Conservation (phyloP, 1,140 invertebrate genomes). For the Scaptomyza graminum region DNA sequence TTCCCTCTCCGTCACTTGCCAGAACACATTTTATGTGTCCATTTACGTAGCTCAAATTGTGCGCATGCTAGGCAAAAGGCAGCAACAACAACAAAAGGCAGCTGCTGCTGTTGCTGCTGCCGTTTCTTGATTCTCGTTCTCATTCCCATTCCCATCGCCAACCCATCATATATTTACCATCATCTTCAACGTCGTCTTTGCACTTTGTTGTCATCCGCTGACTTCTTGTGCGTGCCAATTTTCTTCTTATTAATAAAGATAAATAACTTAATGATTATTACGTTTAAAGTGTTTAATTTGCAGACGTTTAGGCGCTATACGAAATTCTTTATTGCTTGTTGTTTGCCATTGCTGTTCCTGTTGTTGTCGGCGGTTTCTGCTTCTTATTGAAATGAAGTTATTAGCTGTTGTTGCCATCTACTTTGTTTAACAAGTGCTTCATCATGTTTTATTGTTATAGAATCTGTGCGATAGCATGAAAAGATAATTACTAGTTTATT, state of each 20-base stretch:
- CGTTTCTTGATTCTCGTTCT: conserved; percentile 25
- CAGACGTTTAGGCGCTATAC: conserved; percentile 60
- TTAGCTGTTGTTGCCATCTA: conserved; percentile 29
- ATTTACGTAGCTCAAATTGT: conserved; percentile 78
- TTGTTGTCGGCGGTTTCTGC: background rate
- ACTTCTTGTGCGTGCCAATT: conserved; percentile 80
- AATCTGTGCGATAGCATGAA: background rate
- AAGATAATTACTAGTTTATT: background rate
- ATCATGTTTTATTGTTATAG: conserved; percentile 5
- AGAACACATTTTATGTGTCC: conserved; percentile 78
- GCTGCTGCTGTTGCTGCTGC: conserved; percentile 27
- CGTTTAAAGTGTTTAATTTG: conserved; percentile 77
- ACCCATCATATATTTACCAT: conserved; percentile 11
- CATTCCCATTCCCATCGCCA: conserved; percentile 6
- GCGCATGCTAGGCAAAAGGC: conserved; percentile 58
- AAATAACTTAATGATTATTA: conserved; percentile 82
- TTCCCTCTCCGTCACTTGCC: conserved; percentile 8
- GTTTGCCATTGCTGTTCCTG: background rate
- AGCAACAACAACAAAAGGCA: conserved; percentile 9
- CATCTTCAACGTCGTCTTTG: conserved; percentile 16
- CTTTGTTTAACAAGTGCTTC: conserved; percentile 11
- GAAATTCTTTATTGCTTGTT: conserved; percentile 28
- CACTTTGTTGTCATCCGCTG: conserved; percentile 57
- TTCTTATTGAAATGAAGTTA: conserved; percentile 50
- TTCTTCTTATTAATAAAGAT: conserved; percentile 82